Evolutionary conservation across 92 coral and sea anemone species (phyloP).

Genomic region (Pocillopora grandis): DNA sequence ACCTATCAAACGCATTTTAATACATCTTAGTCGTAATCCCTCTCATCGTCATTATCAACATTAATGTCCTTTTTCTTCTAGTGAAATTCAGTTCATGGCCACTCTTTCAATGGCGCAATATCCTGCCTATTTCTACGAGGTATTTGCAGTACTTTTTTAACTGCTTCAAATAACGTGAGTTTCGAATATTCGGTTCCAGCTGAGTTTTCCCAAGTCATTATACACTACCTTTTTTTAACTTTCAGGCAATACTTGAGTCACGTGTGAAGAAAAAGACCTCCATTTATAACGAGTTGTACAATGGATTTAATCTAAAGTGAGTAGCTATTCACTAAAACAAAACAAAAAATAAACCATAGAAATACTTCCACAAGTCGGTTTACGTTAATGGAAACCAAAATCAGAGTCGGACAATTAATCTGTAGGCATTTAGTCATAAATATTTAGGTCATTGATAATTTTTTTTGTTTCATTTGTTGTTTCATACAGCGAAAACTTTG

Average conservation of each 20-base stretch:
- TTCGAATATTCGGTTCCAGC: background rate
- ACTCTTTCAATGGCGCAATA: constrained; percentile 33
- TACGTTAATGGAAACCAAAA: too few relatives aligned
- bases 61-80: background rate
- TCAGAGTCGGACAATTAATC: too few relatives aligned
- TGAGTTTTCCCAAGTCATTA: background rate
- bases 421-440: too few relatives aligned
- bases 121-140: constrained; percentile 37
- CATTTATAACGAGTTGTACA: background rate
- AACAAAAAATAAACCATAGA: too few relatives aligned
- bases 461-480: background rate
- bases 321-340: background rate
- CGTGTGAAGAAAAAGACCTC: constrained; percentile 3
- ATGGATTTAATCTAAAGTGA: constrained; percentile 12
- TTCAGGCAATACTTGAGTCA: constrained; percentile 14
- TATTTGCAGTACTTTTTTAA: background rate
- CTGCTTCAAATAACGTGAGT: background rate
- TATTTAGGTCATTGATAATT: too few relatives aligned
- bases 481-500: constrained; percentile 34
- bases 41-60: background rate
- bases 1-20: background rate
- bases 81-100: constrained; percentile 24
- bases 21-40: background rate
- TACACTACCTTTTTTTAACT: background rate
- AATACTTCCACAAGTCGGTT: too few relatives aligned